Percentiles rank a stretch among this genome's conserved stretches.
phyloP scores from a whole-genome alignment of 2,888 invertebrate species.

The Psylliodes chrysocephalus region DNA sequence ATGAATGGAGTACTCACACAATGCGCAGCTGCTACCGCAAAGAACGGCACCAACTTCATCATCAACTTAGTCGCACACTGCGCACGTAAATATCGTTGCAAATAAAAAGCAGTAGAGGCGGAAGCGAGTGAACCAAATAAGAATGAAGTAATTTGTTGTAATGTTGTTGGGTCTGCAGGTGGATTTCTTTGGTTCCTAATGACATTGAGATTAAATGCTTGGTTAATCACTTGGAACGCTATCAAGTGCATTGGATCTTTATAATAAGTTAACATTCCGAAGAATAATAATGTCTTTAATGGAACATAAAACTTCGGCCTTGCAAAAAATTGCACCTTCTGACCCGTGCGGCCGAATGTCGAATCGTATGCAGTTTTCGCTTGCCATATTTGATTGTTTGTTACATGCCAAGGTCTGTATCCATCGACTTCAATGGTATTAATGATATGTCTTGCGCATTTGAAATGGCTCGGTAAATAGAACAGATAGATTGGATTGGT shows the following conservation, averaged over 20 bases:
- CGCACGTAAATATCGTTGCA: conserved; percentile 2
- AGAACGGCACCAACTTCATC: conserved; percentile 7
- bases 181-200: not conserved
- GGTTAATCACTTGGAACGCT: not conserved
- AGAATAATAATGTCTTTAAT: conserved; percentile 7
- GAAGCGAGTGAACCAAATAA: not conserved
- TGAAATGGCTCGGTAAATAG: not conserved
- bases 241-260: not conserved
- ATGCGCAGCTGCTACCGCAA: conserved; percentile 6
- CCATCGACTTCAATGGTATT: conserved; percentile 2
- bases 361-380: conserved; percentile 10
- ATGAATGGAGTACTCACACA: conserved; percentile 9
- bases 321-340: not conserved
- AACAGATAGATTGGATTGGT: conserved; percentile 18
- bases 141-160: not conserved
- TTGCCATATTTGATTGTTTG: conserved; percentile 8
- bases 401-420: not conserved
- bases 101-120: not conserved
- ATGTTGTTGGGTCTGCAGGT: not conserved
- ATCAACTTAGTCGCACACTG: not conserved
- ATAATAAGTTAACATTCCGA: not conserved
- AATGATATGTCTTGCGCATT: not conserved
- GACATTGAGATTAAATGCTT: conserved; percentile 1
- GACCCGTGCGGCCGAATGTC: not conserved
- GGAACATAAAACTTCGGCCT: conserved; percentile 5